phyloP scores from a whole-genome alignment of 2,888 invertebrate species.

The Lymantria monacha region DNA sequence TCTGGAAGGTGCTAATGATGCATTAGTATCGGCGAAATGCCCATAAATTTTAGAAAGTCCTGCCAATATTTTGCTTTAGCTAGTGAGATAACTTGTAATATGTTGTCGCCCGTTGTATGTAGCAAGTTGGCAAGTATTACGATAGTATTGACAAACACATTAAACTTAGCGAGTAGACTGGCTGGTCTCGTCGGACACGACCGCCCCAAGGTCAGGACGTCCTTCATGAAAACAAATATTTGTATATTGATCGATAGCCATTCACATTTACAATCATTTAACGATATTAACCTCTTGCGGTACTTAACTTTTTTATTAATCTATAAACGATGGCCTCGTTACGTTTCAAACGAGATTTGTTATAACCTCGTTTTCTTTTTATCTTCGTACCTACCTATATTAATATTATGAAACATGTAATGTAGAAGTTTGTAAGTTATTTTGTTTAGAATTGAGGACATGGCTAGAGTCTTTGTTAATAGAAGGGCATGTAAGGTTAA shows the following conservation, averaged over 20 bases:
- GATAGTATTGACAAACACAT: constrained; percentile 29
- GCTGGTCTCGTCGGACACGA: constrained; percentile 12
- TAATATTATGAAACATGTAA: background rate
- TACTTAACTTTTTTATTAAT: constrained; percentile 10
- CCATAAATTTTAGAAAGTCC: constrained; percentile 12
- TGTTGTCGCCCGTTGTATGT: no score
- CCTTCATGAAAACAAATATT: constrained; percentile 19
- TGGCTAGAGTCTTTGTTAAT: constrained; percentile 9
- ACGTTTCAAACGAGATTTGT: constrained; percentile 1
- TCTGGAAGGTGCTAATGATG: constrained; percentile 13
- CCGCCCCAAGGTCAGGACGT: constrained; percentile 25
- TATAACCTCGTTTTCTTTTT: constrained; percentile 27
- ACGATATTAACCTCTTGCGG: constrained; percentile 24
- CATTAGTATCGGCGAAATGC: constrained; percentile 10
- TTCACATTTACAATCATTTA: constrained; percentile 7
- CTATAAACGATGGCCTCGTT: background rate
- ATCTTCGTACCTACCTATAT: constrained; percentile 5
- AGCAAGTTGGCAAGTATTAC: no score
- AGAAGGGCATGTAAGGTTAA: constrained; percentile 38
- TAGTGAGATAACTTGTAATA: no score
- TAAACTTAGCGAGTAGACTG: constrained; percentile 17
- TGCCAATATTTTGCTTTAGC: background rate
- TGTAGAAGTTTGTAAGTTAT: background rate
- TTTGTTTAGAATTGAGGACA: background rate
- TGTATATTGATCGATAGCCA: constrained; percentile 24